Percentiles rank a stretch among this genome's conserved stretches.
Evolutionary conservation across 2,888 invertebrate genomes (phyloP).

Genomic region (Agonopterix subpropinquella): DNA sequence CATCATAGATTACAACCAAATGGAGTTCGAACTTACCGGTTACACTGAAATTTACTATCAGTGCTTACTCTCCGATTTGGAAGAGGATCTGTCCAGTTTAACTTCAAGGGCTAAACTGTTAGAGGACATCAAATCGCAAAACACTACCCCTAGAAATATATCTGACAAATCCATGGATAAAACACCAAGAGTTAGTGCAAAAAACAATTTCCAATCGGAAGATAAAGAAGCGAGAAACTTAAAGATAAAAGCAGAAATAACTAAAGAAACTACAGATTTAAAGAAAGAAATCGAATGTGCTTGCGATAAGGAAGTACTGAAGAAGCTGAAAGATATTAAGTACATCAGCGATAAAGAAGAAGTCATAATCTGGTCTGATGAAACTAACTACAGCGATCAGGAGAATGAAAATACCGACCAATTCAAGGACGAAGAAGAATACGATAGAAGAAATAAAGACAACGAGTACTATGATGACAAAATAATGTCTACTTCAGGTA

Average conservation of each 20-base stretch:
- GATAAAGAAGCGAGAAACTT: slow-evolving; percentile 7
- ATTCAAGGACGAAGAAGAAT: slow-evolving; percentile 2
- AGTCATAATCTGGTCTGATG: slow-evolving; percentile 45
- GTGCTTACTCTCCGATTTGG: slow-evolving; percentile 41
- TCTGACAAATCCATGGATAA: slow-evolving; percentile 7
- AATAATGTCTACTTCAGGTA: slow-evolving; percentile 23
- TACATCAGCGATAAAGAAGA: slow-evolving; percentile 44
- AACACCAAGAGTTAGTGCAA: slow-evolving; percentile 17
- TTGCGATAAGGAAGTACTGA: slow-evolving; percentile 33
- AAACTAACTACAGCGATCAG: slow-evolving; percentile 24
- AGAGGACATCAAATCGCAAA: slow-evolving; percentile 42
- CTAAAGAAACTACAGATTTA: slow-evolving; percentile 10
- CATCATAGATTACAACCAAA: slow-evolving; percentile 55
- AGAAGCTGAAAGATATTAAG: slow-evolving; percentile 43
- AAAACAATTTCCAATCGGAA: slow-evolving; percentile 9
- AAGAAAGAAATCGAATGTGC: slow-evolving; percentile 28
- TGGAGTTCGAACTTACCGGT: slow-evolving; percentile 60
- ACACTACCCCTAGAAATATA: slow-evolving; percentile 33
- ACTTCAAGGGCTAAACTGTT: slow-evolving; percentile 54
- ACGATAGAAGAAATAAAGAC: slow-evolving; percentile 2
- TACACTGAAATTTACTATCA: slow-evolving; percentile 61
- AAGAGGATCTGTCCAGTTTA: slow-evolving; percentile 51
- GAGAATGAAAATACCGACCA: slow-evolving; percentile 17
- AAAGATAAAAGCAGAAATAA: slow-evolving; percentile 5
- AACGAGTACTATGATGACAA: slow-evolving; percentile 1